phyloP scores from a whole-genome alignment of 2,888 invertebrate genomes.

The Halictus quadricinctus region DNA sequence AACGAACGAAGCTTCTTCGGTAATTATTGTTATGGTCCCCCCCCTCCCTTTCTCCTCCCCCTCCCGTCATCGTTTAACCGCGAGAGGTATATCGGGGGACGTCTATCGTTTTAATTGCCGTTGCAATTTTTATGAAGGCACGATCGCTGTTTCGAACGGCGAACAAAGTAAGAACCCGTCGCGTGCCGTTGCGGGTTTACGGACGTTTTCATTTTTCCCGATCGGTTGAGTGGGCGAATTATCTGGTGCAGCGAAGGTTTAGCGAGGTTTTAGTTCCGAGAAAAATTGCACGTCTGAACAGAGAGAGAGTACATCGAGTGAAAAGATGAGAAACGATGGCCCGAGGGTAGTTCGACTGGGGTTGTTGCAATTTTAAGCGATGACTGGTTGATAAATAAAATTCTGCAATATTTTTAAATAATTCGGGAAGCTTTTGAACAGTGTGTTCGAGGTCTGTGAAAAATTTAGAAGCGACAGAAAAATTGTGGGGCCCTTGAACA shows the following conservation, averaged over 20 bases:
- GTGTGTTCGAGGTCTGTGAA: too few species aligned
- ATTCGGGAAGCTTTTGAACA: too few species aligned
- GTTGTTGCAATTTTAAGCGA: too few species aligned
- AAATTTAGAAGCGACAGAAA: too few species aligned
- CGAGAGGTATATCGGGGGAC: background rate
- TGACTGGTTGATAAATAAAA: too few species aligned
- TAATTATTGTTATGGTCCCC: background rate
- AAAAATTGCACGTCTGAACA: background rate
- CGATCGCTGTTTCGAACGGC: background rate
- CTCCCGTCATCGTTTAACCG: background rate
- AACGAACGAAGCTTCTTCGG: background rate
- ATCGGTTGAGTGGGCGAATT: background rate
- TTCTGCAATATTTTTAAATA: too few species aligned
- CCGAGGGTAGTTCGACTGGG: too few species aligned
- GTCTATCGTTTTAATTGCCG: constrained; percentile 7
- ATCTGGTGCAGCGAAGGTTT: background rate
- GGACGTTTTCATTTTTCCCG: background rate
- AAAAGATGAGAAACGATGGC: background rate
- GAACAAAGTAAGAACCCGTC: background rate
- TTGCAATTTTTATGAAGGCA: background rate
- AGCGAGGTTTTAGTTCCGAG: background rate
- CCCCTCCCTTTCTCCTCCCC: background rate
- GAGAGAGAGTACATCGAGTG: background rate
- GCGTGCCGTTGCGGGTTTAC: background rate
- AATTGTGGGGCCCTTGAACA: too few species aligned